phyloP scores from a whole-genome alignment of 1,140 invertebrate genomes.

The Apolygus lucorum region DNA sequence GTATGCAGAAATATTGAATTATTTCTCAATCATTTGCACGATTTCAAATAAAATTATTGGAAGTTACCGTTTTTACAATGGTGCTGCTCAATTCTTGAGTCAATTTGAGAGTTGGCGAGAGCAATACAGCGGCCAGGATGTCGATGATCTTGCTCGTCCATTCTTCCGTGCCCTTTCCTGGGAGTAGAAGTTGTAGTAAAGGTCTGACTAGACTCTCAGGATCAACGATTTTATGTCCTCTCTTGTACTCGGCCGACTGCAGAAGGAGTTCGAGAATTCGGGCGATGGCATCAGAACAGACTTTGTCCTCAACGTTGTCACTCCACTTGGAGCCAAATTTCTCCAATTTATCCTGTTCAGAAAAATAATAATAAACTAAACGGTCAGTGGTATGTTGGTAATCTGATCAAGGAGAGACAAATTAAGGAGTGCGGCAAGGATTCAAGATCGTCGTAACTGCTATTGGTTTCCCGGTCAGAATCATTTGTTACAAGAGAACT shows the following conservation, averaged over 20 bases:
- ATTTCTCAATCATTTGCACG: too few species aligned
- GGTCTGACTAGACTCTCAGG: slow-evolving; percentile 47
- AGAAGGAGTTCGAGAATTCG: slow-evolving; percentile 48
- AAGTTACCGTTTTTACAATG: slow-evolving; percentile 45
- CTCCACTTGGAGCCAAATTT: slow-evolving; percentile 22
- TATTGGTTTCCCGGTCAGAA: too few species aligned
- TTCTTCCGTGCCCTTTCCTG: slow-evolving; percentile 36
- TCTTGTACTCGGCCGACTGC: slow-evolving; percentile 50
- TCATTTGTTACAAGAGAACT: too few species aligned
- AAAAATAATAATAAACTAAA: too few species aligned
- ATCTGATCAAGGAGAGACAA: background rate
- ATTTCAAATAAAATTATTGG: too few species aligned
- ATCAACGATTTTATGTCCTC: slow-evolving; percentile 53
- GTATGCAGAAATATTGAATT: too few species aligned
- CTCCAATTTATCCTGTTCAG: slow-evolving; percentile 4
- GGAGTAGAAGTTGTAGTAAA: slow-evolving; percentile 40
- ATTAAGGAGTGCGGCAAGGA: background rate
- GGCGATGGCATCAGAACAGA: background rate
- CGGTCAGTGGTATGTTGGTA: too few species aligned
- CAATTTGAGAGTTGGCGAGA: slow-evolving; percentile 47
- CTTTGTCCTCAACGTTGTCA: slow-evolving; percentile 17
- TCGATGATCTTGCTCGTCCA: slow-evolving; percentile 35
- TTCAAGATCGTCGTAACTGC: too few species aligned
- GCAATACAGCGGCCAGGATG: slow-evolving; percentile 48
- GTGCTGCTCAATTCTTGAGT: slow-evolving; percentile 58